Percentiles rank a stretch among this genome's conserved stretches.
Evolutionary conservation across 1,140 invertebrate species (phyloP).

Genomic region (Aricia agestis): DNA sequence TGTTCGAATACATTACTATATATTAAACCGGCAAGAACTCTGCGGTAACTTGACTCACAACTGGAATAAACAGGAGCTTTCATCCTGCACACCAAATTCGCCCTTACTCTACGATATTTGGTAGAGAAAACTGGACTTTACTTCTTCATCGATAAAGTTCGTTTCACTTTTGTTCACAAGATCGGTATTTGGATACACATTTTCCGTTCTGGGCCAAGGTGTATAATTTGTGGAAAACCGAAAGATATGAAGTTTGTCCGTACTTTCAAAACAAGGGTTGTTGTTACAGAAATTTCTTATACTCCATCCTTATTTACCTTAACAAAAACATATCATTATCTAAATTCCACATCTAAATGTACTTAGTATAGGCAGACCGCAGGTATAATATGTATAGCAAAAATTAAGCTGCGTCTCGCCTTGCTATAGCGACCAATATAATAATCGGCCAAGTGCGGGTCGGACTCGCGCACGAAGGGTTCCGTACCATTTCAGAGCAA

Average conservation of each 20-base stretch:
- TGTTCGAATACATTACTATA: slow-evolving; percentile 9
- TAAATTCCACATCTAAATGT: not conserved
- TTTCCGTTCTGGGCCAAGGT: not conserved
- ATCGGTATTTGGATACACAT: not conserved
- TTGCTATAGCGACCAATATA: no score
- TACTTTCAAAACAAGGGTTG: slow-evolving; percentile 10
- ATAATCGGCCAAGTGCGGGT: no score
- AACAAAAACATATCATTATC: not conserved
- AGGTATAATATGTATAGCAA: no score
- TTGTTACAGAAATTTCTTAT: not conserved
- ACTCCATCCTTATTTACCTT: not conserved
- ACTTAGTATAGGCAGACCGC: no score
- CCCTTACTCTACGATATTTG: not conserved
- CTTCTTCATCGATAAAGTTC: not conserved
- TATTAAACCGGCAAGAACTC: not conserved
- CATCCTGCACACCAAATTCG: not conserved
- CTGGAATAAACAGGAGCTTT: slow-evolving; percentile 3
- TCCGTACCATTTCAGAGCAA: no score
- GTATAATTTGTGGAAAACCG: slow-evolving; percentile 11
- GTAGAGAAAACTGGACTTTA: not conserved
- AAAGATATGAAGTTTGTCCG: slow-evolving; percentile 9
- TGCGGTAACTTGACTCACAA: slow-evolving; percentile 1
- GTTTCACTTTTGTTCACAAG: not conserved
- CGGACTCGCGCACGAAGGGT: no score
- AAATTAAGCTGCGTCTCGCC: no score